Evolutionary conservation across 1,140 invertebrate species (phyloP).

Genomic region (Metopolophium dirhodum): DNA sequence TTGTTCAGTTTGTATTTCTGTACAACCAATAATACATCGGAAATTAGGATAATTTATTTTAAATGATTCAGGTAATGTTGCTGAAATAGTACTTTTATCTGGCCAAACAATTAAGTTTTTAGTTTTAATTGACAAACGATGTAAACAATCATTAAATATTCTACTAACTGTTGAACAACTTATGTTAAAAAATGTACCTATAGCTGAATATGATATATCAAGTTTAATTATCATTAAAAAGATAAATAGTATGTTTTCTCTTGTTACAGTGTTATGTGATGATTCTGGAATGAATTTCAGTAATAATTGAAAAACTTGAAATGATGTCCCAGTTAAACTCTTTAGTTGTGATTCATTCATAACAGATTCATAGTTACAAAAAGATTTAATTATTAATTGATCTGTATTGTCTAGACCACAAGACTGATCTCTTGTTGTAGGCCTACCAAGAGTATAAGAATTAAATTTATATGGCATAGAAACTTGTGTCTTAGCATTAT

Average conservation of each 20-base stretch:
- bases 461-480: no score
- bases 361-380: no score
- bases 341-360: not conserved
- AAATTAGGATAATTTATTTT: not conserved
- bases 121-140: not conserved
- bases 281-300: not conserved
- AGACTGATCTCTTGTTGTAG: no score
- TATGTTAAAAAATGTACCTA: not conserved
- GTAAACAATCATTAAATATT: not conserved
- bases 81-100: not conserved
- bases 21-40: not conserved
- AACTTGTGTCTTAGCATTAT: no score
- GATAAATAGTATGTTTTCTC: not conserved
- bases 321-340: not conserved
- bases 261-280: not conserved
- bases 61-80: not conserved
- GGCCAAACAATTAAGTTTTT: constrained; percentile 5
- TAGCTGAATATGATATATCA: not conserved
- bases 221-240: not conserved
- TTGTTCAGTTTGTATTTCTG: not conserved
- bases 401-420: no score
- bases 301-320: not conserved
- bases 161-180: not conserved
- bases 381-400: no score
- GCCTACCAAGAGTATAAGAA: no score